Percentiles rank a stretch among this genome's conserved stretches.
phyloP scores from a whole-genome alignment of 2,888 invertebrate species.

The Napeogenes sylphis region DNA sequence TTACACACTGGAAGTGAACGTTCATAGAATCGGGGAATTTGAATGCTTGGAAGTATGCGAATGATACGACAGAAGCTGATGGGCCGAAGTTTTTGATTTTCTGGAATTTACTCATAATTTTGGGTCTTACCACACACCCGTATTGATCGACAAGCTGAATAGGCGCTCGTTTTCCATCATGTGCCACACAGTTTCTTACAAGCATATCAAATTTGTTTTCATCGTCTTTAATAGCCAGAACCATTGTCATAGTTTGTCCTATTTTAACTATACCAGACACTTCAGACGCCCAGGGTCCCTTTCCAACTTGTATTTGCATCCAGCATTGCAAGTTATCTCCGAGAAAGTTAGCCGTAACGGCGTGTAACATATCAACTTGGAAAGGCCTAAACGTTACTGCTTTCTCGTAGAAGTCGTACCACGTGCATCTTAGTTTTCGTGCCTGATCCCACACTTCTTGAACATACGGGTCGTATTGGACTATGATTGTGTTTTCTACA shows the following conservation, averaged over 20 bases:
- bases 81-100: conserved; percentile 97
- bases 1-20: conserved; percentile 97
- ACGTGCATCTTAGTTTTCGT: conserved; percentile 92
- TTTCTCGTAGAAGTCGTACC: conserved; percentile 98
- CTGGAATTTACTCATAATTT: conserved; percentile 97
- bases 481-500: conserved; percentile 96
- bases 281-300: conserved; percentile 98
- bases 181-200: conserved; percentile 95
- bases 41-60: conserved; percentile 97
- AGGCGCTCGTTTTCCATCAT: conserved; percentile 94
- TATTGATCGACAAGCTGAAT: conserved; percentile 95
- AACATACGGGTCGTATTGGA: conserved; percentile 96
- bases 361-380: conserved; percentile 97
- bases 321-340: conserved; percentile 97
- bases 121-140: conserved; percentile 94
- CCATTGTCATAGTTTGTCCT: conserved; percentile 98
- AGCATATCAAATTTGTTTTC: conserved; percentile 98
- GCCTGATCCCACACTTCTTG: conserved; percentile 98
- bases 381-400: conserved; percentile 96
- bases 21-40: conserved; percentile 98
- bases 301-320: conserved; percentile 98
- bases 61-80: conserved; percentile 94
- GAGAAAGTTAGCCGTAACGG: conserved; percentile 95
- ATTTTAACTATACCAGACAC: conserved; percentile 97
- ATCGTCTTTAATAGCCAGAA: conserved; percentile 95